phyloP scores from a whole-genome alignment of 2,888 invertebrate species.

The Germaria angustata region DNA sequence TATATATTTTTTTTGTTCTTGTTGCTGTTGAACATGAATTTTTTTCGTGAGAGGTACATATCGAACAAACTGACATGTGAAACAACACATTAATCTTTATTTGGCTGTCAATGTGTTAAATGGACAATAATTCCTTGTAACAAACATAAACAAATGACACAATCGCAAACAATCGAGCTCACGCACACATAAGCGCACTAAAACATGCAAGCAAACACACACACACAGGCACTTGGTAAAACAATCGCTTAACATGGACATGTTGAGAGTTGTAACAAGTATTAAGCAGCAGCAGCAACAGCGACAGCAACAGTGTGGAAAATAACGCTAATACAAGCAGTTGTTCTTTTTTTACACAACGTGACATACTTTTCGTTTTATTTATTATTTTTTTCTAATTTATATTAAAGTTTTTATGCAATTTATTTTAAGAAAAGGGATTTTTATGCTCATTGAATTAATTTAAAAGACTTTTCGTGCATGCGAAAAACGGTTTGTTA shows the following conservation, averaged over 20 bases:
- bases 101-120: conserved; percentile 70
- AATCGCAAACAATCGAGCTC: not conserved
- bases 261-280: conserved; percentile 14
- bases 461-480: too few relatives aligned
- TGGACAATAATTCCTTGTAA: conserved; percentile 69
- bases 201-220: not conserved
- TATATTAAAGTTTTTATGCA: not conserved
- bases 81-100: conserved; percentile 69
- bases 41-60: not conserved
- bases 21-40: not conserved
- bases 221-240: not conserved
- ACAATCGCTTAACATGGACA: not conserved
- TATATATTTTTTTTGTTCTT: not conserved
- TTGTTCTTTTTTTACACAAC: not conserved
- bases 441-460: too few relatives aligned
- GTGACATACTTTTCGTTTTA: not conserved
- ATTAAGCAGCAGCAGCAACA: not conserved
- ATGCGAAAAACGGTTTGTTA: too few relatives aligned
- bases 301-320: not conserved
- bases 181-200: not conserved
- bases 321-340: not conserved
- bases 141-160: conserved; percentile 44
- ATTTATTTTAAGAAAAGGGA: too few relatives aligned
- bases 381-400: not conserved
- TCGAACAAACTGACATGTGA: conserved; percentile 27